Percentiles rank a stretch among this genome's conserved stretches.
Evolutionary conservation across 2,888 invertebrate genomes (phyloP).

Genomic region (Limulus polyphemus): DNA sequence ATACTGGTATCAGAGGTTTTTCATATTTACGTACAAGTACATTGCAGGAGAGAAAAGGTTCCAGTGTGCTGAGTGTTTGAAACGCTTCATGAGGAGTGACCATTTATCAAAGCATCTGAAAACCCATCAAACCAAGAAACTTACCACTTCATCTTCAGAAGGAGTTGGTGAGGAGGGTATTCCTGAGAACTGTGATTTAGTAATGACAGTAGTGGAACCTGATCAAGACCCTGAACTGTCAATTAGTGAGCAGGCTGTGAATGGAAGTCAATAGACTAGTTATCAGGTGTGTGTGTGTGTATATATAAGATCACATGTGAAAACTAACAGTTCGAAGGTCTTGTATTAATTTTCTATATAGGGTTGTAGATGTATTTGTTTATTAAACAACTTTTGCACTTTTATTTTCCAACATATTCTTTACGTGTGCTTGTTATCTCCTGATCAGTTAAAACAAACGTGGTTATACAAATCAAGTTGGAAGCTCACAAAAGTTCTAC

Average conservation of each 20-base stretch:
- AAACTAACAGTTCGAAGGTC: too few species aligned
- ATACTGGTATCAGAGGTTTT: too few species aligned
- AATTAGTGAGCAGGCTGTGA: conserved; percentile 1
- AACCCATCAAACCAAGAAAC: conserved; percentile 50
- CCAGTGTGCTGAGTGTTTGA: conserved; percentile 92
- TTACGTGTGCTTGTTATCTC: too few species aligned
- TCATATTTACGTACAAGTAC: conserved; percentile 52
- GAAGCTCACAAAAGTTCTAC: too few species aligned
- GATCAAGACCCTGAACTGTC: conserved; percentile 12
- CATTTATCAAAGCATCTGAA: conserved; percentile 94
- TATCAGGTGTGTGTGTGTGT: not conserved
- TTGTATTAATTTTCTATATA: too few species aligned
- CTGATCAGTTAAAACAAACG: too few species aligned
- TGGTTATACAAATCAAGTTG: too few species aligned
- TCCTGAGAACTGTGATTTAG: conserved; percentile 16
- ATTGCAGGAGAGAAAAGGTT: conserved; percentile 65
- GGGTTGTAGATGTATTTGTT: too few species aligned
- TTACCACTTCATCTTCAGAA: not conserved
- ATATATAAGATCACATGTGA: too few species aligned
- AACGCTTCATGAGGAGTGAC: conserved; percentile 94
- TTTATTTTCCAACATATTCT: too few species aligned
- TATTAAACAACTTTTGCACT: too few species aligned
- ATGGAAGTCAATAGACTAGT: not conserved
- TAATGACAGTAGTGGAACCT: conserved; percentile 16
- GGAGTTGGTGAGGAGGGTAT: not conserved